These are phyloP conservation scores for Megaustenia siamemsis DNA, from an alignment of 2,888 invertebrate species.

Conservation along the genomic window DNA sequence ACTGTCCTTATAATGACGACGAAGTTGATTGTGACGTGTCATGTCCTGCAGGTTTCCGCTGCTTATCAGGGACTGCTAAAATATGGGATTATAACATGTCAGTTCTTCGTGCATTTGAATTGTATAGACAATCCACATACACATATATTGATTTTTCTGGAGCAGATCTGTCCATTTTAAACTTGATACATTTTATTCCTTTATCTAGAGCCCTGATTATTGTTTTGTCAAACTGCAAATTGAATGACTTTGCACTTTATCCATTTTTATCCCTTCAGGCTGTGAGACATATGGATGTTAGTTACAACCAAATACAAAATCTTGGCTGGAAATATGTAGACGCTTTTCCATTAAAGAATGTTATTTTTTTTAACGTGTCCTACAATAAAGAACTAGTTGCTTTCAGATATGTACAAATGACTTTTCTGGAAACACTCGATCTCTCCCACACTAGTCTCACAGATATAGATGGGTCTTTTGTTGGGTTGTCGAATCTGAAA, in stretches of 20 bases:
- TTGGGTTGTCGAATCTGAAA: not conserved
- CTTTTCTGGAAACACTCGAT: conserved; percentile 8
- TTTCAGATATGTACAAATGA: not conserved
- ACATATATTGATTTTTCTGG: conserved; percentile 14
- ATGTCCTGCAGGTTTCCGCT: conserved; percentile 12
- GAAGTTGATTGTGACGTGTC: conserved; percentile 24
- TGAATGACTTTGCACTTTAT: not conserved
- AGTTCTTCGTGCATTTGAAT: not conserved
- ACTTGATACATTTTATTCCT: too few relatives aligned
- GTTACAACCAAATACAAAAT: not conserved
- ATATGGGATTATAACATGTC: not conserved
- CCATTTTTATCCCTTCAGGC: too few relatives aligned
- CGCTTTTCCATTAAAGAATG: not conserved
- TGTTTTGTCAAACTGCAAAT: not conserved
- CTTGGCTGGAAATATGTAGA: too few relatives aligned
- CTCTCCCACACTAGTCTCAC: conserved; percentile 12
- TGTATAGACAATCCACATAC: not conserved
- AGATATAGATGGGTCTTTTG: not conserved
- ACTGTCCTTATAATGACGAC: conserved; percentile 33
- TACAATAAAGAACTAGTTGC: not conserved
- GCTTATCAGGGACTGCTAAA: not conserved
- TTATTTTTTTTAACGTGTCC: not conserved
- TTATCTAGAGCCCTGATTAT: too few relatives aligned
- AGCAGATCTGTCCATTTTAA: not conserved
- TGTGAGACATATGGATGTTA: not conserved